Evolutionary conservation across 2,113 vertebrate genomes (phyloP).

Genomic region (Bettongia penicillata): DNA sequence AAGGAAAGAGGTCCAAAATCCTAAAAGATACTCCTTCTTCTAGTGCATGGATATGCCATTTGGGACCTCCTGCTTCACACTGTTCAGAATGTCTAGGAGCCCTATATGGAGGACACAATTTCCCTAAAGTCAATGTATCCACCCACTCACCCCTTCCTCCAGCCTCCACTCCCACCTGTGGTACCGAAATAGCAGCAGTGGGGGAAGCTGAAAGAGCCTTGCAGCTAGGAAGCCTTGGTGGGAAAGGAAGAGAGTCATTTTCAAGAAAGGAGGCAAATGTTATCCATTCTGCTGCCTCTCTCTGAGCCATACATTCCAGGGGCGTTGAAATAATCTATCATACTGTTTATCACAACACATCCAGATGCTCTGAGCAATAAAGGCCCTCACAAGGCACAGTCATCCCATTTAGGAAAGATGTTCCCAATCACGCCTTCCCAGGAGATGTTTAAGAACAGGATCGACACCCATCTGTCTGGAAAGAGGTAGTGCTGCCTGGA

Average conservation of each 20-base stretch:
- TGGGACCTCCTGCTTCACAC: neutral
- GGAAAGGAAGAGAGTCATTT: neutral
- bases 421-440: slow-evolving; percentile 54
- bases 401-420: slow-evolving; percentile 58
- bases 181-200: slow-evolving; percentile 18
- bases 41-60: neutral
- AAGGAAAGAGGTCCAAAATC: neutral
- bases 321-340: slow-evolving; percentile 72
- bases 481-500: slow-evolving; percentile 27
- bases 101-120: neutral
- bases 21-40: neutral
- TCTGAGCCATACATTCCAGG: slow-evolving; percentile 61
- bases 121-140: neutral
- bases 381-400: slow-evolving; percentile 66
- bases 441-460: slow-evolving; percentile 57
- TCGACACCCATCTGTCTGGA: slow-evolving; percentile 68
- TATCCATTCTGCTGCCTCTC: slow-evolving; percentile 54
- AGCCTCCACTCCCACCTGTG: neutral
- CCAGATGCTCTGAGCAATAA: slow-evolving; percentile 79
- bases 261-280: slow-evolving; percentile 50
- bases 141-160: neutral
- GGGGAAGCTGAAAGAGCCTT: neutral
- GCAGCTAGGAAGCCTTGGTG: neutral
- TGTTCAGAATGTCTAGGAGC: neutral
- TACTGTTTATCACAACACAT: slow-evolving; percentile 77